Base-by-base conservation (phyloP, 2,888 invertebrate species). In the Caenorhabditis sp. region DNA sequence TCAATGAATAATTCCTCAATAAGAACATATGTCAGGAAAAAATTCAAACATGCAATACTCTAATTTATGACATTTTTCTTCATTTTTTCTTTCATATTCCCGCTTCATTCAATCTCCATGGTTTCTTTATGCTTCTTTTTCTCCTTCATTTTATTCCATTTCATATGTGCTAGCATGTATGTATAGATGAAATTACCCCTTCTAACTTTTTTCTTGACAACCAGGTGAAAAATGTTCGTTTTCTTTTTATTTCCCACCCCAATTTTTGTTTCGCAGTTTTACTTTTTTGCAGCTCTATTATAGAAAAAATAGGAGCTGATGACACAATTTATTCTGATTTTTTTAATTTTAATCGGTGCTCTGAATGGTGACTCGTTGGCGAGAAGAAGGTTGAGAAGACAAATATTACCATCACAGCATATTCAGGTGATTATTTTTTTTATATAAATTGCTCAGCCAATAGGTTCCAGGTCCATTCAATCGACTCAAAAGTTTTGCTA, bases 371-470 rank as follows among this genome's bases (percentile, higher is more conserved):
- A n/a, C 10, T 23, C 21, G n/a, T 51, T 51, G 23, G 23, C 51
- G 3, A 43, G 27, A 8, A 55, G 27, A 26, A 55, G 59, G 24
- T 59, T 59, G n/a, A 27, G 27, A 23, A 37, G 77, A 6, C 77
- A 77, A 63, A 43, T 59, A 57, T 59, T 77, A 5, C 77, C 77
- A 6, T 77, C 77, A 0, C 59, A 77, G 62, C 77, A 77, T 69
- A 69, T 77, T 53, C 64, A 67, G 37, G 77, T 77, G 49, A 60
- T n/a, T n/a, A n/a, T n/a, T n/a, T n/a, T n/a, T n/a, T n/a, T n/a
- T n/a, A n/a, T n/a, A n/a, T n/a, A n/a, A n/a, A n/a, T n/a, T n/a
- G n/a, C n/a, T n/a, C n/a, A n/a, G n/a, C n/a, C n/a, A n/a, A n/a
- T n/a, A 23, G 3, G 43, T 37, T 63, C n/a, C 17, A 63, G 63